Base-by-base conservation (phyloP, 92 coral and sea anemone genomes). In the Ricordea florida region DNA sequence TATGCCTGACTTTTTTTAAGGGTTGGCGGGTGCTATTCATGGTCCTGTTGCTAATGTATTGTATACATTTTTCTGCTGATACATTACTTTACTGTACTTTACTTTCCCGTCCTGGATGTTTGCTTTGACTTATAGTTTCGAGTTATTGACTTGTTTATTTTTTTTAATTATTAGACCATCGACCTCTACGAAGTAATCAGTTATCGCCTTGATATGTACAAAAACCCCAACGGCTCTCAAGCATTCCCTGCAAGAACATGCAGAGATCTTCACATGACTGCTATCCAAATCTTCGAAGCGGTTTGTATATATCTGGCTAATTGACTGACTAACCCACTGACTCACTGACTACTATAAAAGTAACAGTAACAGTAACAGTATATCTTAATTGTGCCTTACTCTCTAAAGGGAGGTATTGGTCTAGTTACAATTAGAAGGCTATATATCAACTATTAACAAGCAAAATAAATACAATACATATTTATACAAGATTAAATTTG, bases 161-260 rank as follows among this genome's bases (percentile, higher is more conserved):
- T 17, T 7, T 78, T 78, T 5, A 20, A 66, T 50, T 51, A 1
- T 73, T 55, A 58, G 74, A 40, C 49, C 20, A 51, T 67, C 21
- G 91, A 81, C 47, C 51, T 86, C 0, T 81, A 69, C 51, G 57
- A 29, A 24, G 86, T 68, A 13, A 74, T 82, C 45, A 85, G 78
- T 57, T 77, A 82, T 72, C 89, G 92, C 30, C 72, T 93, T 38
- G 89, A 93, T 16, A 74, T 85, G 72, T 88, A 84, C 72, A 85
- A 85, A 57, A 77, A 83, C 24, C 92, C 97, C 0, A 81, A 73
- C 61, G 98, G 98, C 62, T 80, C 93, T 72, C 85, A 85, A 83
- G 62, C 43, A 64, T 93, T 87, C 79, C 98, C 98, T 10, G 97
- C 98, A 4, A 83, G 93, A 50, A 91, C 98, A 9, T 93, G 98